Conservation (phyloP, 2,888 invertebrate genomes). For the Heliconius erato region DNA sequence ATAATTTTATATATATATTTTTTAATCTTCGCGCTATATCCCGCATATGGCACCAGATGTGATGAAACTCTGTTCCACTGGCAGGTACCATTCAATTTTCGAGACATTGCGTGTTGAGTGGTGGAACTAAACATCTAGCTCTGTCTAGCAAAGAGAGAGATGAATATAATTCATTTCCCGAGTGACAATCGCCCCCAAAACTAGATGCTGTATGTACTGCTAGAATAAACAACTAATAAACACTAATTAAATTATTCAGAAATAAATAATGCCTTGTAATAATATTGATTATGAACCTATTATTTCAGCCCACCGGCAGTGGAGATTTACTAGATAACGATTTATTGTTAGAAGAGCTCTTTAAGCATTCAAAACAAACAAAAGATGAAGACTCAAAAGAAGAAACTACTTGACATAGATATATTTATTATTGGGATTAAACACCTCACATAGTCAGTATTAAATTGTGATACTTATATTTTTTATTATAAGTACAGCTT, state of each 20-base stretch:
- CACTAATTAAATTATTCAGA: no score
- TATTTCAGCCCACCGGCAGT: slow-evolving; percentile 75
- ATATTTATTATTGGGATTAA: slow-evolving; percentile 73
- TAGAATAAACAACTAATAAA: no score
- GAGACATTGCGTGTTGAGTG: no score
- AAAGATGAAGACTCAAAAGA: slow-evolving; percentile 66
- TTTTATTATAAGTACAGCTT: slow-evolving; percentile 52
- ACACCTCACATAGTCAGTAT: slow-evolving; percentile 73
- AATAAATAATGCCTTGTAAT: not conserved
- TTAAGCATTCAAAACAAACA: slow-evolving; percentile 72
- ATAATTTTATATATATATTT: not conserved
- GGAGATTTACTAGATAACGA: slow-evolving; percentile 77
- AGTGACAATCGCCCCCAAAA: not conserved
- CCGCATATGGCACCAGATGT: no score
- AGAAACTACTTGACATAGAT: slow-evolving; percentile 75
- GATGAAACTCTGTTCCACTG: not conserved
- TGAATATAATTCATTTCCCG: not conserved
- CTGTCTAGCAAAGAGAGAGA: not conserved
- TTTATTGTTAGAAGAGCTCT: slow-evolving; percentile 74
- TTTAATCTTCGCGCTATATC: not conserved
- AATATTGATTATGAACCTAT: not conserved
- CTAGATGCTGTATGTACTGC: no score
- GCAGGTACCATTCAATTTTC: not conserved
- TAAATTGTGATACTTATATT: slow-evolving; percentile 66
- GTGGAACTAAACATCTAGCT: no score